phyloP scores from a whole-genome alignment of 2,888 invertebrate species.

The Cistogaster globosa region DNA sequence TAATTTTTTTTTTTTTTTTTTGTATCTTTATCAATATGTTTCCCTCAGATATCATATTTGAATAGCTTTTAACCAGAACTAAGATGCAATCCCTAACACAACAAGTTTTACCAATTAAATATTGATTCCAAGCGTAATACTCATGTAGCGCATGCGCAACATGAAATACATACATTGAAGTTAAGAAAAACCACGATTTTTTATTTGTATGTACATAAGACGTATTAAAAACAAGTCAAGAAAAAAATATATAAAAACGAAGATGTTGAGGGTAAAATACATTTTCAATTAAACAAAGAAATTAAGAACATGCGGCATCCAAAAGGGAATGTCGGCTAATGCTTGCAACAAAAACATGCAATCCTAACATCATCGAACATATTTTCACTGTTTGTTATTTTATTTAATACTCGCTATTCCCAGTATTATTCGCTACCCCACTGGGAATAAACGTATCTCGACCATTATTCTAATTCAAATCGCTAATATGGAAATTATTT shows the following conservation, averaged over 20 bases:
- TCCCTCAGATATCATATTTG: too few species aligned
- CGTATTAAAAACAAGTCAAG: background rate
- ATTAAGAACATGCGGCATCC: slow-evolving; percentile 74
- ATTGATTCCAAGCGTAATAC: slow-evolving; percentile 39
- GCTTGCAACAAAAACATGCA: slow-evolving; percentile 66
- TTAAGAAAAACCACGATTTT: too few species aligned
- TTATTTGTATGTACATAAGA: background rate
- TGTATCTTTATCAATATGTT: too few species aligned
- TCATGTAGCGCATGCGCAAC: slow-evolving; percentile 66
- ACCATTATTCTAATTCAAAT: too few species aligned
- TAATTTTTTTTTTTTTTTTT: too few species aligned
- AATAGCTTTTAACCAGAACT: too few species aligned
- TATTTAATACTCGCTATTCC: slow-evolving; percentile 43
- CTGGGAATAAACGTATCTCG: too few species aligned
- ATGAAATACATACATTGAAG: slow-evolving; percentile 38
- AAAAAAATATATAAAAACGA: slow-evolving; percentile 60
- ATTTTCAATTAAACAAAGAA: slow-evolving; percentile 82
- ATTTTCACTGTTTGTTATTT: slow-evolving; percentile 58
- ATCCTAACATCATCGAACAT: slow-evolving; percentile 74
- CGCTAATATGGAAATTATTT: too few species aligned
- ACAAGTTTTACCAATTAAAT: slow-evolving; percentile 25
- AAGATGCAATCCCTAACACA: background rate
- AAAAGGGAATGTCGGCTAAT: slow-evolving; percentile 65
- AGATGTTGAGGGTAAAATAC: slow-evolving; percentile 72
- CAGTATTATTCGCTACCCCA: too few species aligned